Conservation (phyloP, 2,888 invertebrate species). For the Trachelus iudaicus region DNA sequence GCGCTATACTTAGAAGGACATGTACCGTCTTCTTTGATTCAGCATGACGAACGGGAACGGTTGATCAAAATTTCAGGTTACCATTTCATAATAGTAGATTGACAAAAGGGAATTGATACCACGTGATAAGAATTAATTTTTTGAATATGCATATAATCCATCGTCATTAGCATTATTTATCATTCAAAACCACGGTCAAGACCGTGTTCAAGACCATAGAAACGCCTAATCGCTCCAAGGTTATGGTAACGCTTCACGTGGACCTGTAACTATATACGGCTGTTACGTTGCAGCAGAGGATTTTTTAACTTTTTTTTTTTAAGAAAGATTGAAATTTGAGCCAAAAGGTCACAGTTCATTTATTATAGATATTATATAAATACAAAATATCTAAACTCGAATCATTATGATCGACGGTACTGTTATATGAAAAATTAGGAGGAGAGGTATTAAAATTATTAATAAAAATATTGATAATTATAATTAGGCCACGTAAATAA, state of each 20-base stretch:
- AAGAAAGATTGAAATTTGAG: not conserved
- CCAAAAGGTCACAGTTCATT: not conserved
- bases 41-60: not conserved
- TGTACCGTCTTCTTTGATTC: constrained; percentile 46
- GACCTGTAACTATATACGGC: not conserved
- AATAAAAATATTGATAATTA: too few species aligned
- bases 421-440: too few species aligned
- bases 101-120: not conserved
- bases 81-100: not conserved
- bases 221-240: not conserved
- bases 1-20: constrained; percentile 39
- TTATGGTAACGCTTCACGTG: not conserved
- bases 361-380: not conserved
- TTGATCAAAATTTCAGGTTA: not conserved
- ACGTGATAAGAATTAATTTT: not conserved
- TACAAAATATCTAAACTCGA: not conserved
- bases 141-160: not conserved
- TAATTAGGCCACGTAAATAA: too few species aligned
- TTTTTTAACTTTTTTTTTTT: not conserved
- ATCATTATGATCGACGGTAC: not conserved
- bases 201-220: not conserved
- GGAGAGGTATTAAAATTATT: too few species aligned
- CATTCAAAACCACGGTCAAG: too few species aligned
- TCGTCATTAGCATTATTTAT: not conserved
- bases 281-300: not conserved